These are phyloP conservation scores for Aptenodytes patagonicus DNA, from an alignment of 2,113 vertebrate genomes.

Conservation along the genomic window DNA sequence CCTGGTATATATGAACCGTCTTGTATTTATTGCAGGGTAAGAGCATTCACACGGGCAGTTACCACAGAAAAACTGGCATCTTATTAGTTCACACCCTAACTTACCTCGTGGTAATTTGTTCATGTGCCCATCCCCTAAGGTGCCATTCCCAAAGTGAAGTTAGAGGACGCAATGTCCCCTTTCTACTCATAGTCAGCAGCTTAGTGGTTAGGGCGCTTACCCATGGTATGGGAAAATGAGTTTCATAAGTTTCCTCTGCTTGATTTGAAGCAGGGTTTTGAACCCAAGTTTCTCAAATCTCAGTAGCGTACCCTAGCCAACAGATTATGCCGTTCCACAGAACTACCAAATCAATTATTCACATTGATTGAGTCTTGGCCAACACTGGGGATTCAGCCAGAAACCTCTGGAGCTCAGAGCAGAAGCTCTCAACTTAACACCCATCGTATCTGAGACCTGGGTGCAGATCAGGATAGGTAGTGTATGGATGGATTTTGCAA, in stretches of 20 bases:
- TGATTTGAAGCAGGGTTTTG: neutral
- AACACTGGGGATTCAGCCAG: neutral
- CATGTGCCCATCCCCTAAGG: conserved; percentile 54
- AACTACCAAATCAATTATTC: neutral
- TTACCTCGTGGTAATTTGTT: conserved; percentile 54
- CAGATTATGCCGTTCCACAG: neutral
- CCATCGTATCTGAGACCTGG: neutral
- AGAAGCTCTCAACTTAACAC: neutral
- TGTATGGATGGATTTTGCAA: neutral
- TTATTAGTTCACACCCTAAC: conserved; percentile 53
- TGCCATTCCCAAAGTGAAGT: conserved; percentile 38
- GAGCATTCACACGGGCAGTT: conserved; percentile 57
- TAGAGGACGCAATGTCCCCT: conserved; percentile 46
- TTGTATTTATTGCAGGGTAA: conserved; percentile 37
- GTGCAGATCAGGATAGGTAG: neutral
- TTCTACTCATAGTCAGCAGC: conserved; percentile 26
- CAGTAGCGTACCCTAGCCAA: neutral
- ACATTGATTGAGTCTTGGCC: neutral
- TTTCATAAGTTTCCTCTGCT: neutral
- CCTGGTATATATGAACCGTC: conserved; percentile 31
- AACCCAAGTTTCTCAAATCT: neutral
- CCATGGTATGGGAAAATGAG: conserved; percentile 28
- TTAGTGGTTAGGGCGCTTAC: conserved; percentile 6
- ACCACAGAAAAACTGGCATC: conserved; percentile 63
- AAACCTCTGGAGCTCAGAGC: neutral